phyloP scores from a whole-genome alignment of 2,888 invertebrate genomes.

The Sipha maydis region DNA sequence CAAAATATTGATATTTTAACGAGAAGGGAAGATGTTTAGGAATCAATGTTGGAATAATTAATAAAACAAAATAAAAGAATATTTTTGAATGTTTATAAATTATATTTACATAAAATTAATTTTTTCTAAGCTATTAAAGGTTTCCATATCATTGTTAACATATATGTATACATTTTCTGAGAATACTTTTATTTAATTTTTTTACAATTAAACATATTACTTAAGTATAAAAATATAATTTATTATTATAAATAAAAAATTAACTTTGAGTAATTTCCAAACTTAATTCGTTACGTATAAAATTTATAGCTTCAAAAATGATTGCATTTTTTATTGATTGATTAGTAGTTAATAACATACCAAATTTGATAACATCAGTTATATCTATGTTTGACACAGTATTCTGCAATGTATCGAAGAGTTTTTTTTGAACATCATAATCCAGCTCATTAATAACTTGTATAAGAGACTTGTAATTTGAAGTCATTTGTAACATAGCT shows the following conservation, averaged over 20 bases:
- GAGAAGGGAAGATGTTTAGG: slow-evolving; percentile 59
- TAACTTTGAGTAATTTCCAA: slow-evolving; percentile 12
- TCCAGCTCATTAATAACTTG: slow-evolving; percentile 42
- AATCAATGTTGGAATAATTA: slow-evolving; percentile 53
- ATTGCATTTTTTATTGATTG: slow-evolving; percentile 36
- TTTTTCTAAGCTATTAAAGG: background rate
- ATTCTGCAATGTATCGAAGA: slow-evolving; percentile 41
- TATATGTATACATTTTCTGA: background rate
- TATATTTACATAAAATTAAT: too few relatives aligned
- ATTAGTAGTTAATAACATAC: slow-evolving; percentile 16
- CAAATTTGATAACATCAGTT: slow-evolving; percentile 35
- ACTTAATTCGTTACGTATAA: slow-evolving; percentile 40
- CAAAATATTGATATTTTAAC: slow-evolving; percentile 66
- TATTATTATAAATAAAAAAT: background rate
- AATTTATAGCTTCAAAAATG: slow-evolving; percentile 42
- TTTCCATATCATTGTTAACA: background rate
- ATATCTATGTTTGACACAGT: slow-evolving; percentile 16
- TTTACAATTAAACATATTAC: background rate
- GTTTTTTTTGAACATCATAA: slow-evolving; percentile 41
- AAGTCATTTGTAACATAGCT: slow-evolving; percentile 28
- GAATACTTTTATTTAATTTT: background rate
- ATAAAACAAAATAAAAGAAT: background rate
- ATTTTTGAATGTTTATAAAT: background rate
- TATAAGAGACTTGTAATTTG: slow-evolving; percentile 34
- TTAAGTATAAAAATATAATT: background rate